phyloP scores from a whole-genome alignment of 2,113 vertebrate genomes.

The Corvus moneduloides region DNA sequence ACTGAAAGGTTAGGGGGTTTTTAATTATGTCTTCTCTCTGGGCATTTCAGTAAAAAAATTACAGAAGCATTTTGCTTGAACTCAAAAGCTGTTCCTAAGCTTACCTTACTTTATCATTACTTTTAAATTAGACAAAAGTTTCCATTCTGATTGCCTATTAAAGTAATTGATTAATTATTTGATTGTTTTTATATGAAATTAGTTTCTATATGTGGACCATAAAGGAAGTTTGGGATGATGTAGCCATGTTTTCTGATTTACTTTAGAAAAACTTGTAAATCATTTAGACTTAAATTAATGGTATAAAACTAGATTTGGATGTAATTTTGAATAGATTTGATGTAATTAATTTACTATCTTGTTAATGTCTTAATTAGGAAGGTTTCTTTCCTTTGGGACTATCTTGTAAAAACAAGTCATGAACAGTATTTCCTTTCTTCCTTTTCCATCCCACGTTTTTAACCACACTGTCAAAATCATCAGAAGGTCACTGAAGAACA shows the following conservation, averaged over 20 bases:
- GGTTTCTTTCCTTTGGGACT: neutral
- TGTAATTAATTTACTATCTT: neutral
- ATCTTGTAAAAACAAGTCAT: neutral
- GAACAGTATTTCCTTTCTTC: neutral
- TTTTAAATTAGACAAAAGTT: neutral
- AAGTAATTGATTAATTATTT: neutral
- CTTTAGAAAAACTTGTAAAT: neutral
- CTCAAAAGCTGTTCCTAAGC: neutral
- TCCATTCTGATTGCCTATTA: neutral
- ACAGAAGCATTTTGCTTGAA: neutral
- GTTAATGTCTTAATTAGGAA: neutral
- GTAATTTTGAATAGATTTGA: neutral
- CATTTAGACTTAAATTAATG: neutral
- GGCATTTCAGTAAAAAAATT: neutral
- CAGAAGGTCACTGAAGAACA: neutral
- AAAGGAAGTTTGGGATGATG: neutral
- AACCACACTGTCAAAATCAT: neutral
- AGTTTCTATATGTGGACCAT: neutral
- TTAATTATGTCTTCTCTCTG: neutral
- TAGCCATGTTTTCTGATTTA: neutral
- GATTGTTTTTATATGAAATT: neutral
- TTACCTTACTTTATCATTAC: neutral
- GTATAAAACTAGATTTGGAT: neutral
- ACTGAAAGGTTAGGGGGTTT: neutral
- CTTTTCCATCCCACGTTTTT: neutral